Evolutionary conservation across 2,888 invertebrate species (phyloP), one percentile per base, ranked within the genome.

Genomic region (Dicyrtomina minuta): DNA sequence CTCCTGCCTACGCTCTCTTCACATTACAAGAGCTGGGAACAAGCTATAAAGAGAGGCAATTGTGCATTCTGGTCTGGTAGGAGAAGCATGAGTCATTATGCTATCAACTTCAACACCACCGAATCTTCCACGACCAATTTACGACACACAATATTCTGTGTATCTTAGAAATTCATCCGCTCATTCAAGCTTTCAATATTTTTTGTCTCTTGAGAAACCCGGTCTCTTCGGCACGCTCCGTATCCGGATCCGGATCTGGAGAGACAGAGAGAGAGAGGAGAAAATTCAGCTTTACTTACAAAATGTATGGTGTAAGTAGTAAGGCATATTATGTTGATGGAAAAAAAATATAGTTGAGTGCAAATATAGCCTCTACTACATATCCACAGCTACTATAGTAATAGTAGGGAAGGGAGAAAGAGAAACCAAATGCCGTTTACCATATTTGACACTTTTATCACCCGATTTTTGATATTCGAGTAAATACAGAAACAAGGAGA

Each of bases 81-180:
- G 33, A 33, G 8, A 33, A 33, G 33, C 33, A 33, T 33, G 33
- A 33, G 33, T 33, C 33, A 33, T 8, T 33, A 3, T 33, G 4
- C 33, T 8, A 33, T 33, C 33, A 10, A 22, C 12, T n/a, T 17
- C 46, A 17, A 17, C 20, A 12, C 27, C 10, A 15, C 26, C 46
- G 4, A 15, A 44, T 22, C 17, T 26, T 27, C 26, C 22, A 17
- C 46, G 46, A 61, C 61, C 61, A 61, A 61, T 61, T 44, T 61
- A 61, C 61, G 27, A 27, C 61, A 61, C 46, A 46, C 24, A 27
- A 46, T 26, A 22, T 26, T 61, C 26, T 61, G 44, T 61, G 61
- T 46, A 61, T 61, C 61, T 61, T 61, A 61, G 61, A 44, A 61
- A 61, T 61, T 43, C 61, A 61, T 61, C 61, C 26, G 46, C 61